Evolutionary conservation across 2,888 invertebrate species (phyloP), one percentile per base, ranked within the genome.

Genomic region (Napeogenes sylphis): DNA sequence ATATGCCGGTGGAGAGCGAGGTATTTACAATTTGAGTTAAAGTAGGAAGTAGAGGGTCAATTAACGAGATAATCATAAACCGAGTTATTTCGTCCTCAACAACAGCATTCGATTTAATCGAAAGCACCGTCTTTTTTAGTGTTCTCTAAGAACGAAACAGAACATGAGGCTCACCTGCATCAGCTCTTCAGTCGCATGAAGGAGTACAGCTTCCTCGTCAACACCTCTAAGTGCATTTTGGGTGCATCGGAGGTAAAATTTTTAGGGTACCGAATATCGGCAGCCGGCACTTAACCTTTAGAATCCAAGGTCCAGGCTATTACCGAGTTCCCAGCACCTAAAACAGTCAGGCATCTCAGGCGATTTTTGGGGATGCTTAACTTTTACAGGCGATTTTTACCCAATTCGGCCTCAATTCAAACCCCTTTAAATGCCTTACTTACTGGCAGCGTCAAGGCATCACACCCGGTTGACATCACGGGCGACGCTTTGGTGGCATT

Each of bases 171-270:
- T n/a, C n/a, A n/a, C n/a, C n/a, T n/a, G n/a, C n/a, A n/a, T n/a
- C n/a, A n/a, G 30, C 53, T 53, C 4, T 58, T 58, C 38, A 6
- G n/a, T 2, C 33, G 51, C 2, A 42, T 61, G 57, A 47, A 45
- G 45, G 53, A 57, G 33, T 47, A 57, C 12, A 51, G 56, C 8
- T n/a, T 59, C 21, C 59, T 54, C 13, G 45, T 57, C 12, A 57
- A 57, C 33, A 46, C 32, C n/a, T 21, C 57, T 2, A 57, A 57
- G 8, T 57, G 45, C 32, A 54, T 55, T 13, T 33, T 55, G 6
- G 55, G 55, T 13, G 55, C 59, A 10, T 5, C 12, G 2, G 55
- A 55, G 32, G 55, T 59, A 8, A 55, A 45, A 33, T 62, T 38
- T 32, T 33, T 54, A 14, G 55, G 51, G 30, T 45, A 45, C 13